phyloP scores from a whole-genome alignment of 2,888 invertebrate genomes.

The Ischnura elegans region DNA sequence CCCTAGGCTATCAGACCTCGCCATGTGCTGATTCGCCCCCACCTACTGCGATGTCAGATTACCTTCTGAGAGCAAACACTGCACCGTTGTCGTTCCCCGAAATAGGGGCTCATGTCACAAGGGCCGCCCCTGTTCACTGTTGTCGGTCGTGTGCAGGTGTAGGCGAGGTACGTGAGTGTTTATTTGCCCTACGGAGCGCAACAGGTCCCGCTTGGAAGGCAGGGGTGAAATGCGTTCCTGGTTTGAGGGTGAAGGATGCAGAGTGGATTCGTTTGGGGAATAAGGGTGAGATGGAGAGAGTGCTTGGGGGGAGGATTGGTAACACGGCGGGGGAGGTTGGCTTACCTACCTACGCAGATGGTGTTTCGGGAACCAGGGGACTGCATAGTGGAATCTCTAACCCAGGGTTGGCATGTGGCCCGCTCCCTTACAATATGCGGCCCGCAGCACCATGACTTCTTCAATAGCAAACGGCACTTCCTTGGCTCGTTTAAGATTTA shows the following conservation, averaged over 20 bases:
- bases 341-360: too few species aligned
- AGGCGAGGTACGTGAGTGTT: not conserved
- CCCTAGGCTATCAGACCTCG: not conserved
- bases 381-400: too few species aligned
- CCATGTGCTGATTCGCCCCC: not conserved
- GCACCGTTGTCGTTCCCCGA: not conserved
- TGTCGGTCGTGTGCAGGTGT: not conserved
- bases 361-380: too few species aligned
- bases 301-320: too few species aligned
- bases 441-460: too few species aligned
- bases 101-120: not conserved
- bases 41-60: not conserved
- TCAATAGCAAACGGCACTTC: too few species aligned
- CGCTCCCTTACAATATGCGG: too few species aligned
- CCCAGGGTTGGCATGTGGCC: too few species aligned
- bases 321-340: too few species aligned
- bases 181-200: not conserved
- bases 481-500: too few species aligned
- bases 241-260: not conserved
- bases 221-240: not conserved
- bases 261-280: not conserved
- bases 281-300: not conserved
- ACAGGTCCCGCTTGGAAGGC: not conserved
- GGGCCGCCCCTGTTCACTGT: not conserved
- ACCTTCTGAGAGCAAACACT: not conserved